Conservation (phyloP, 2,797 vertebrate genomes). For the Xiphophorus birchmanni region DNA sequence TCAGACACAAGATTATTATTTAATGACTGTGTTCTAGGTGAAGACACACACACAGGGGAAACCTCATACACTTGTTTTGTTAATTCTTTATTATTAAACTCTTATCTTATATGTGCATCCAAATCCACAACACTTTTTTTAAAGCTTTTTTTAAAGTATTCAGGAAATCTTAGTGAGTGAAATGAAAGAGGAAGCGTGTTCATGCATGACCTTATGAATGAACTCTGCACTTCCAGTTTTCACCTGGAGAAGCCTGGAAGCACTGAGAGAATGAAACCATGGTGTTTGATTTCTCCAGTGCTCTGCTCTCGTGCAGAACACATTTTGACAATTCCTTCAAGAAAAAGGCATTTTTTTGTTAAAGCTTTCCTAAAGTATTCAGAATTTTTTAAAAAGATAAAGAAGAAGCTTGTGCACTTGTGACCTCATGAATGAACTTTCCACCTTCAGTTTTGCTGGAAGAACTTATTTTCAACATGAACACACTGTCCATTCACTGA, state of each 20-base stretch:
- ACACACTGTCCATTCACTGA: slow-evolving; percentile 6
- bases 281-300: too few species aligned
- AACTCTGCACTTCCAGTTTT: slow-evolving; percentile 7
- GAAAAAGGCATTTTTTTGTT: not conserved
- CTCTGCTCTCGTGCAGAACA: not conserved
- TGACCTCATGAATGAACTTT: slow-evolving; percentile 14
- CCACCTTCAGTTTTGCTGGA: slow-evolving; percentile 5
- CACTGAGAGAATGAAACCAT: not conserved
- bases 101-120: slow-evolving; percentile 6
- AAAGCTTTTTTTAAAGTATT: slow-evolving; percentile 10
- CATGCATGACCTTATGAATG: slow-evolving; percentile 9
- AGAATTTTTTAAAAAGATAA: not conserved
- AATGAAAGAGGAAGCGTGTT: not conserved
- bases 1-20: slow-evolving; percentile 77
- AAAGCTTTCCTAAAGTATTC: slow-evolving; percentile 8
- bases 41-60: slow-evolving; percentile 18
- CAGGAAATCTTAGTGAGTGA: not conserved
- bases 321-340: slow-evolving; percentile 3
- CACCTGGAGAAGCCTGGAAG: not conserved
- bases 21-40: slow-evolving; percentile 57
- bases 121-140: slow-evolving; percentile 2
- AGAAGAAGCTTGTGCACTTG: not conserved
- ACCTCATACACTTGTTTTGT: slow-evolving; percentile 10
- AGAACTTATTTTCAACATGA: slow-evolving; percentile 19
- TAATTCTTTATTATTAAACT: slow-evolving; percentile 15